phyloP scores from a whole-genome alignment of 2,797 vertebrate species.

The Chloroceryle inda region DNA sequence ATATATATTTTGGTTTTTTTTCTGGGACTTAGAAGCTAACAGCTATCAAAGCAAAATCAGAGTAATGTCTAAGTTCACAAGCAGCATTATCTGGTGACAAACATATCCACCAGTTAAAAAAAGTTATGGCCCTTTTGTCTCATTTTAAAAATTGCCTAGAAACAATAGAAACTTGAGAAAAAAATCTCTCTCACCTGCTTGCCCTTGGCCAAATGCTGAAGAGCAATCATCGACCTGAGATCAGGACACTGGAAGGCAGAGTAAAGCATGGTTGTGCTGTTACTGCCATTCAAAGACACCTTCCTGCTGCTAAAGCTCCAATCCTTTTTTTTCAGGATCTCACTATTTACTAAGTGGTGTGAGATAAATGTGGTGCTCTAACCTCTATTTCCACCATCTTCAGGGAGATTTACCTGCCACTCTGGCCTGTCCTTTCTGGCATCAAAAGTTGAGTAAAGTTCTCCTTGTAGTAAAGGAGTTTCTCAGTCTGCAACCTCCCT shows the following conservation, averaged over 20 bases:
- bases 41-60: neutral
- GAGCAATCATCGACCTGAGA: neutral
- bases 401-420: conserved; percentile 45
- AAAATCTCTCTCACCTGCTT: neutral
- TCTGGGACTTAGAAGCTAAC: neutral
- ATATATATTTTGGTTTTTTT: neutral
- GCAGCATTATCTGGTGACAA: conserved; percentile 1
- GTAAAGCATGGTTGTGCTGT: neutral
- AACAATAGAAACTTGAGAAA: neutral
- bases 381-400: conserved; percentile 1
- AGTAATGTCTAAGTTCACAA: neutral
- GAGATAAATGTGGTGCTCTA: conserved; percentile 1
- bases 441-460: conserved; percentile 33
- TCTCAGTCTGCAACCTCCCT: conserved; percentile 14
- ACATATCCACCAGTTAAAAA: neutral
- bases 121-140: neutral
- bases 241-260: neutral
- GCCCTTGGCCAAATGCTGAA: conserved; percentile 1
- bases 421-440: neutral
- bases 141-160: neutral
- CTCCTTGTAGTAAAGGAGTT: neutral
- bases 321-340: neutral
- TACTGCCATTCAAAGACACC: neutral
- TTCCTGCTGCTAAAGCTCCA: neutral
- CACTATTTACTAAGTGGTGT: conserved; percentile 5